Conservation (phyloP, 2,113 vertebrate genomes). For the Nothocercus julius region DNA sequence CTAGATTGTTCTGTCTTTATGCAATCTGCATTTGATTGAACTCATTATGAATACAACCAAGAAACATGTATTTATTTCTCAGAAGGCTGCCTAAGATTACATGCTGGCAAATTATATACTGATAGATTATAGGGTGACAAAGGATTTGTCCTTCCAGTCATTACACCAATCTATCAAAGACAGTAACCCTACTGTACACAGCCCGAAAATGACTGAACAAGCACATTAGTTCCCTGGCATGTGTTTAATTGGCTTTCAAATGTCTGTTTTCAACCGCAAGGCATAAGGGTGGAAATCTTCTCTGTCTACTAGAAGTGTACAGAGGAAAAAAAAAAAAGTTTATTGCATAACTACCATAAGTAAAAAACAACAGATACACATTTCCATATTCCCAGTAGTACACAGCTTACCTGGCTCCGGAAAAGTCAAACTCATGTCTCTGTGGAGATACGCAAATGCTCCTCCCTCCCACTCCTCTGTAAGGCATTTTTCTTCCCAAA, state of each 20-base stretch:
- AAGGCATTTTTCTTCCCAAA: neutral
- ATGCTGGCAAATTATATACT: conserved; percentile 30
- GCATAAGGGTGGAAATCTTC: neutral
- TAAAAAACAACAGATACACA: neutral
- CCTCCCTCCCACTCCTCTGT: neutral
- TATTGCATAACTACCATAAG: neutral
- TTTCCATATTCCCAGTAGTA: neutral
- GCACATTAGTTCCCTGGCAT: neutral
- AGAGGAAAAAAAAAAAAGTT: neutral
- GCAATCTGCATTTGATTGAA: neutral
- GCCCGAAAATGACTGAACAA: conserved; percentile 11
- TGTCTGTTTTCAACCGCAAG: neutral
- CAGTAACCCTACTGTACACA: neutral
- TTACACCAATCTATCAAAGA: conserved; percentile 28
- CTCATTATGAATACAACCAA: neutral
- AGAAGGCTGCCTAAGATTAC: neutral
- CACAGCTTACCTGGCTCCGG: neutral
- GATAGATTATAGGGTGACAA: conserved; percentile 15
- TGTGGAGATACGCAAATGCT: neutral
- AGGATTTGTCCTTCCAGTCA: neutral
- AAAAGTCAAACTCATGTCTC: neutral
- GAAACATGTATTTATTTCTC: neutral
- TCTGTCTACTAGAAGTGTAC: neutral
- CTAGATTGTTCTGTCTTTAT: neutral
- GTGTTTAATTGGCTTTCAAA: neutral